These are phyloP conservation scores for Cotesia congregata DNA, from an alignment of 2,888 invertebrate genomes.

Conservation along the genomic window DNA sequence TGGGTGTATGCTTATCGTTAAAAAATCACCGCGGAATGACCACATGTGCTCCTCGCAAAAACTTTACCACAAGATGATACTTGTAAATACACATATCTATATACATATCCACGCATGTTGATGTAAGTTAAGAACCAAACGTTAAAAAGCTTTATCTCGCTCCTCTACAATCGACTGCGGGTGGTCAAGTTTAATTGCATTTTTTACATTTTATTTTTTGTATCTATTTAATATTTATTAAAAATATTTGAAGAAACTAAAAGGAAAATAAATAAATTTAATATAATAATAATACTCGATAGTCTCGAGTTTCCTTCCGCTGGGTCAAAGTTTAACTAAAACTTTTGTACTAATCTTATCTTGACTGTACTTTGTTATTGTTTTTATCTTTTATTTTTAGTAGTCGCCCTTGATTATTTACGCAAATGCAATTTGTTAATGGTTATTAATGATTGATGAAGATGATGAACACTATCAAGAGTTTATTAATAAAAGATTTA, in stretches of 20 bases:
- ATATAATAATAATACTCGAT: neutral
- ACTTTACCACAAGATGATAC: conserved; percentile 48
- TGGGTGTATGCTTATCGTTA: conserved; percentile 59
- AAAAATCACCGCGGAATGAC: conserved; percentile 64
- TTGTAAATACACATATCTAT: conserved; percentile 42
- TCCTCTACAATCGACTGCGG: conserved; percentile 43
- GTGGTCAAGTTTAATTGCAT: conserved; percentile 45
- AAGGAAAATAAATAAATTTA: neutral
- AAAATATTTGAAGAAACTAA: neutral
- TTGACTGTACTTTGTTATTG: conserved; percentile 7
- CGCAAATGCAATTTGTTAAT: neutral
- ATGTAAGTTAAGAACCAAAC: conserved; percentile 32
- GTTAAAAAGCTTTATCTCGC: conserved; percentile 42
- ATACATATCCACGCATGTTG: neutral
- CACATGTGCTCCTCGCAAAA: conserved; percentile 65
- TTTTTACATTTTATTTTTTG: neutral
- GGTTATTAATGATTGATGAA: neutral
- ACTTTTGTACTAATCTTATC: conserved; percentile 25
- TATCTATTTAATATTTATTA: neutral
- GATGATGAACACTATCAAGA: too few species aligned
- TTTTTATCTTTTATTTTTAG: neutral
- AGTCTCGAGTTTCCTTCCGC: conserved; percentile 28
- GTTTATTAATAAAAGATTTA: too few species aligned
- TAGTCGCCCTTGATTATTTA: neutral
- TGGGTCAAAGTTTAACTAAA: conserved; percentile 28